Conservation (phyloP, 2,888 invertebrate species). For the Yponomeuta plumbellus region DNA sequence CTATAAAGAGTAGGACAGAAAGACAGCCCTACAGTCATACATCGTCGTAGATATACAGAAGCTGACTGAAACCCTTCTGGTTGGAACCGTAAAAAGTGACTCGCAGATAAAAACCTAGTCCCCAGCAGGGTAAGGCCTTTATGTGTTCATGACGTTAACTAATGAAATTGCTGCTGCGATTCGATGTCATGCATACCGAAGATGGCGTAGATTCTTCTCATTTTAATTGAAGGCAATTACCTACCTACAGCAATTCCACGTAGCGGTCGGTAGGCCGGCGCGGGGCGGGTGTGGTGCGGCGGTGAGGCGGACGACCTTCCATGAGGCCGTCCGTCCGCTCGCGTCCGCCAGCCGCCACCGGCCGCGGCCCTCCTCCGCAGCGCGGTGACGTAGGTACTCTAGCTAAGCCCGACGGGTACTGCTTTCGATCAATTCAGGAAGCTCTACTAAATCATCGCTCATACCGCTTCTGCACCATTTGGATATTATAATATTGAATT, state of each 20-base stretch:
- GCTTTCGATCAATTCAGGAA: slow-evolving; percentile 8
- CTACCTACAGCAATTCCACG: slow-evolving; percentile 66
- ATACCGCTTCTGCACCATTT: background rate
- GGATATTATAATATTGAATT: background rate
- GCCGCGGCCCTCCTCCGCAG: slow-evolving; percentile 56
- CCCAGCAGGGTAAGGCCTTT: background rate
- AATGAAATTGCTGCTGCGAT: slow-evolving; percentile 14
- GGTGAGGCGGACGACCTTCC: slow-evolving; percentile 69
- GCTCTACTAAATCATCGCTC: background rate
- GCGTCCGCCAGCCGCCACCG: slow-evolving; percentile 26
- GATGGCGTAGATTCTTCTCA: slow-evolving; percentile 50
- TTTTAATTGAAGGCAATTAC: slow-evolving; percentile 69
- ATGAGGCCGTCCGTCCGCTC: slow-evolving; percentile 60
- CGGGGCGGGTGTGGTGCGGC: slow-evolving; percentile 30
- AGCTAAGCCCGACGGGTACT: slow-evolving; percentile 36
- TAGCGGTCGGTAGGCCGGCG: slow-evolving; percentile 51
- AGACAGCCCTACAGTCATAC: too few relatives aligned
- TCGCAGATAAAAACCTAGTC: background rate
- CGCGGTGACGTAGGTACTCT: slow-evolving; percentile 54
- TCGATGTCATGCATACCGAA: slow-evolving; percentile 27
- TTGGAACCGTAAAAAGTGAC: background rate
- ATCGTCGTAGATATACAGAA: too few relatives aligned
- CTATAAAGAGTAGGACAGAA: too few relatives aligned
- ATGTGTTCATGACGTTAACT: too few relatives aligned
- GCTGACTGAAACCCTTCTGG: background rate